Evolutionary conservation across 1,140 invertebrate species (phyloP), one percentile per base, ranked within the genome.

Genomic region (Adelges cooleyi): DNA sequence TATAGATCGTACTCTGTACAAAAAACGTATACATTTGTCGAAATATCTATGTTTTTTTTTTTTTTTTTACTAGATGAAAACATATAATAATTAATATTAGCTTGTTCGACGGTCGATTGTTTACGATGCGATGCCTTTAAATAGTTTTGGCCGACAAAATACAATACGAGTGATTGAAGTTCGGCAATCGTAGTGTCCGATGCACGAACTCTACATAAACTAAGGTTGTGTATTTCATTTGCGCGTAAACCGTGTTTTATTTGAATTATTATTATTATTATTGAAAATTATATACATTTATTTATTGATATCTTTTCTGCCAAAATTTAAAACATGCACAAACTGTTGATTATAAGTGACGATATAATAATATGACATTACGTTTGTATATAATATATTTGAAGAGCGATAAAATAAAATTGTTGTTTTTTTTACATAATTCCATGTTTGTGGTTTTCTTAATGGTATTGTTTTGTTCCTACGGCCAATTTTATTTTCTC

Each of bases 241-340:
- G 22, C n/a, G 52, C 44, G 38, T 27, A 59, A 44, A 6, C 25
- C 20, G 1, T 54, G 36, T 54, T 40, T 53, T 52, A 33, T 6
- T 50, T 53, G 27, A 22, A 54, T 54, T 54, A 22, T 54, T 40
- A 54, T 40, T 40, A 38, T 54, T 9, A 22, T 23, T 40, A 40
- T 36, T n/a, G n/a, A n/a, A n/a, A n/a, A 22, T 25, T 40, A 36
- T 29, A 29, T 52, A 38, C 23, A 22, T 56, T 38, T 42, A 23
- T 22, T 40, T 54, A 36, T 40, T 23, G 23, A 17, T 29, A 44
- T 48, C 18, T 33, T 59, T 46, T 46, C 20, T 62, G 42, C 56
- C 42, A 62, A 48, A 62, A 62, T 62, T 48, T 62, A 46, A n/a
- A n/a, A n/a, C n/a, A 62, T 62, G 56, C 56, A 46, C 56, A 62